Percentiles rank a stretch among this genome's conserved stretches.
Conservation (phyloP, 2,888 invertebrate genomes). For the Baronia brevicornis region DNA sequence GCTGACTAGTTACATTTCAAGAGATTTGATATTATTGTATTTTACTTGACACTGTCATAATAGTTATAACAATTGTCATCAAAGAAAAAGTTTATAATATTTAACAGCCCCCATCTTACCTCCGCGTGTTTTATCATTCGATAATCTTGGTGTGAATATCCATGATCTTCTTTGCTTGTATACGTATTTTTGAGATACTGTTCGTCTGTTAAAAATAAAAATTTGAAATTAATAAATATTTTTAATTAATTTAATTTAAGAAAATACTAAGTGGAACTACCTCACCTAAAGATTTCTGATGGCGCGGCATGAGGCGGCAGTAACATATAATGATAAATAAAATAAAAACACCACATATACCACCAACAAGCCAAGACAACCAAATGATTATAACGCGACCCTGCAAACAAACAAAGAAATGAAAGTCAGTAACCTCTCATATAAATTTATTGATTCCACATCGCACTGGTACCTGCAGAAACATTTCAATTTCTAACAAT, state of each 20-base stretch:
- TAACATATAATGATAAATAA: constrained; percentile 79
- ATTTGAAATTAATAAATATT: background rate
- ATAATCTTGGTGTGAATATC: constrained; percentile 53
- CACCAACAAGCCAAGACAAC: constrained; percentile 75
- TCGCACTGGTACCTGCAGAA: constrained; percentile 54
- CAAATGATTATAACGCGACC: constrained; percentile 72
- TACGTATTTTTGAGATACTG: constrained; percentile 63
- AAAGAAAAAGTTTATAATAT: no score
- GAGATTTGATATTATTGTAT: no score
- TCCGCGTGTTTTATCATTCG: constrained; percentile 60
- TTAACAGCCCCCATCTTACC: constrained; percentile 39
- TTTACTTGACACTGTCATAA: no score
- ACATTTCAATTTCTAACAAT: constrained; percentile 64
- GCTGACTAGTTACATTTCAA: no score
- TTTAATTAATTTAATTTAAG: constrained; percentile 1
- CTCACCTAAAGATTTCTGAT: constrained; percentile 81
- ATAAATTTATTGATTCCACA: constrained; percentile 33
- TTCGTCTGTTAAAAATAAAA: constrained; percentile 47
- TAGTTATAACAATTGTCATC: no score
- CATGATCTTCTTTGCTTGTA: constrained; percentile 60
- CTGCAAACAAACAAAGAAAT: constrained; percentile 38
- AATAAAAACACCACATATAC: constrained; percentile 78
- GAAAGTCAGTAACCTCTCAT: constrained; percentile 14
- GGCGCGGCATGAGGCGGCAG: constrained; percentile 81
- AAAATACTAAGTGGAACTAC: constrained; percentile 5